Evolutionary conservation across 2,113 vertebrate species (phyloP).

Genomic region (Scopus umbretta): DNA sequence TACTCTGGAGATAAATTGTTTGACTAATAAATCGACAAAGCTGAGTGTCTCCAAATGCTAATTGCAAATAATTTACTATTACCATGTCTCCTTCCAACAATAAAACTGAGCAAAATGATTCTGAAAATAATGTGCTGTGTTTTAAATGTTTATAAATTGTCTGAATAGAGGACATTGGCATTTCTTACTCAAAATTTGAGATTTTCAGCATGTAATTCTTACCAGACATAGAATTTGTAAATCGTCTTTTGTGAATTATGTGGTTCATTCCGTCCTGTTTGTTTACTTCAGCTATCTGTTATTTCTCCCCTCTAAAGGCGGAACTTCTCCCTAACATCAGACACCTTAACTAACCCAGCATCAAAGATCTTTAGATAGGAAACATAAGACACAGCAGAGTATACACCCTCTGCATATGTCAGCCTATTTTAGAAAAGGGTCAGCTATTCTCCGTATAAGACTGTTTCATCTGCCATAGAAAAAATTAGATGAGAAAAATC

Average conservation of each 20-base stretch:
- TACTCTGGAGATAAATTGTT: neutral
- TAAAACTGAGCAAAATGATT: neutral
- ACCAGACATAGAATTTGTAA: neutral
- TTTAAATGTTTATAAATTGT: neutral
- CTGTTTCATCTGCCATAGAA: neutral
- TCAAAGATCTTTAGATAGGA: neutral
- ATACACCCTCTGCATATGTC: neutral
- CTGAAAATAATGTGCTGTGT: neutral
- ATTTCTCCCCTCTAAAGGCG: neutral
- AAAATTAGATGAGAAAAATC: neutral
- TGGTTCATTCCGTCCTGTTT: neutral
- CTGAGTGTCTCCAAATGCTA: neutral
- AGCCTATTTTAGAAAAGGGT: neutral
- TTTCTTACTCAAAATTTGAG: neutral
- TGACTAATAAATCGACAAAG: neutral
- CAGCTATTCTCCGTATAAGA: neutral
- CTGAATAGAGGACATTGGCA: neutral
- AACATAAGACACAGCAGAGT: neutral
- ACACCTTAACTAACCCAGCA: neutral
- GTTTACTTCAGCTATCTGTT: neutral
- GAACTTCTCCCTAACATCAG: neutral
- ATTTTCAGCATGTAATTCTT: neutral
- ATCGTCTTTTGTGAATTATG: accelerated
- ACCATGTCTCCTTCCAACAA: neutral
- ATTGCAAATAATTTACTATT: neutral